These are phyloP conservation scores for Melanotaenia maccullochi DNA, from an alignment of 2,797 vertebrate species.

Conservation along the genomic window DNA sequence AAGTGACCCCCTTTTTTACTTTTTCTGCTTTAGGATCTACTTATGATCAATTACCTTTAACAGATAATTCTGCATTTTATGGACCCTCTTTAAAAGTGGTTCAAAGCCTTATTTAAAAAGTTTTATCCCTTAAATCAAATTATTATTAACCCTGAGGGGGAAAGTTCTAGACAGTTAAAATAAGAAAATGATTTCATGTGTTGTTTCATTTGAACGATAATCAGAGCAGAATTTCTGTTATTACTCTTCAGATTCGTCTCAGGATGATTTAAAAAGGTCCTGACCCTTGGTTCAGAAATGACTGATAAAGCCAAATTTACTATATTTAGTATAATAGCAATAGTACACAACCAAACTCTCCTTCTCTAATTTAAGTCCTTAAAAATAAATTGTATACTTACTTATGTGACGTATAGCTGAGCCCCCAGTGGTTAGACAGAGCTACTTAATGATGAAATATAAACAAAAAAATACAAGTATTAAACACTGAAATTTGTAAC, in stretches of 20 bases:
- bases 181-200: neutral
- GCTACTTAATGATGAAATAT: conserved; percentile 27
- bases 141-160: neutral
- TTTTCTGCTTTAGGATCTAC: neutral
- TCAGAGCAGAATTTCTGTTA: neutral
- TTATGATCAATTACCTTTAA: conserved; percentile 2
- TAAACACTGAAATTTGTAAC: conserved; percentile 24
- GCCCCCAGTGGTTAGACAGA: conserved; percentile 17
- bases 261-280: neutral
- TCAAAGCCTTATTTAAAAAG: neutral
- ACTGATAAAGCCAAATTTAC: conserved; percentile 6
- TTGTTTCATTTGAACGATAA: neutral
- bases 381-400: conserved; percentile 5
- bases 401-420: conserved; percentile 20
- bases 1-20: neutral
- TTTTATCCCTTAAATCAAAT: conserved; percentile 14
- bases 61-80: neutral
- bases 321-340: conserved; percentile 15
- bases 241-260: neutral
- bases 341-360: conserved; percentile 16
- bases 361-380: conserved; percentile 2
- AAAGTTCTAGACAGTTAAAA: neutral
- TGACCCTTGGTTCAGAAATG: neutral
- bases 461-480: conserved; percentile 18
- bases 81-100: conserved; percentile 5